Percentiles rank a stretch among this genome's conserved stretches.
Evolutionary conservation across 2,888 invertebrate species (phyloP).

Genomic region (Ophonus ardosiacus): DNA sequence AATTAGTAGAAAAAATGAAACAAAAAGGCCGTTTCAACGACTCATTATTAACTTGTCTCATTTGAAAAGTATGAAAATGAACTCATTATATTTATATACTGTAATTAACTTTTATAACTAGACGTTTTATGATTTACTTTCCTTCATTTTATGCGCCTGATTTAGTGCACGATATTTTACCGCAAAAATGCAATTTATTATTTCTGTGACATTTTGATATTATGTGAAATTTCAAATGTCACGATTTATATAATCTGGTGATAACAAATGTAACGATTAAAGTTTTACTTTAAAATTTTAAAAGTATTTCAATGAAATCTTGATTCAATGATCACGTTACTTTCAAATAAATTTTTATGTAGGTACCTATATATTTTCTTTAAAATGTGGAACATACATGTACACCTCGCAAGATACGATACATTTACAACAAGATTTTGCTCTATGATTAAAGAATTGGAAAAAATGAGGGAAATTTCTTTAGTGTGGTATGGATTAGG

Average conservation of each 20-base stretch:
- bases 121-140: background rate
- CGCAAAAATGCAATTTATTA: slow-evolving; percentile 26
- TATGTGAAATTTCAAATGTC: background rate
- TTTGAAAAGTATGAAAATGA: background rate
- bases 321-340: no score
- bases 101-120: slow-evolving; percentile 13
- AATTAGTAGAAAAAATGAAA: background rate
- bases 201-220: slow-evolving; percentile 7
- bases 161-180: background rate
- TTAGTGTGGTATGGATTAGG: no score
- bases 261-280: background rate
- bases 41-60: background rate
- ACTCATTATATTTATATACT: background rate
- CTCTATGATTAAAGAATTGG: no score
- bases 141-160: background rate
- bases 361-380: no score
- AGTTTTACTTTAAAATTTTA: background rate
- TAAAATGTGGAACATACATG: no score
- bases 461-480: no score
- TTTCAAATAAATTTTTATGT: no score
- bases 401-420: no score
- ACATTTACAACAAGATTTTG: no score
- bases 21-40: background rate
- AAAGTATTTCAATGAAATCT: background rate
- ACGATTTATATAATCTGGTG: background rate